A percentile compares a stretch with the other conserved stretches of the same genome.
Conservation (phyloP, 2,113 vertebrate species). For the Sitta europaea region DNA sequence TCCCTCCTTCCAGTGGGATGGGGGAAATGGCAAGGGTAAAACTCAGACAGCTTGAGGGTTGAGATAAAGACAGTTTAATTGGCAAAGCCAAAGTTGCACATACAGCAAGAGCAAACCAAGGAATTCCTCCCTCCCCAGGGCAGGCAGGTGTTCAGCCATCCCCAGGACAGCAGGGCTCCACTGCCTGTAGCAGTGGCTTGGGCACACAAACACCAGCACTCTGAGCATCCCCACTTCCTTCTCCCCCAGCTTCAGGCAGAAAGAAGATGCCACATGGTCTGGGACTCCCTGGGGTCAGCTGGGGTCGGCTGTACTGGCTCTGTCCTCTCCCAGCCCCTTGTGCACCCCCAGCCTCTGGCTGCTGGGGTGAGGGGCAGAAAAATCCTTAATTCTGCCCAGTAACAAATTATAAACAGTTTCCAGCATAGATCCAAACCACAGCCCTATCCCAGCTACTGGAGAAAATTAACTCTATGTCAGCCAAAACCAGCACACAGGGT, state of each 20-base stretch:
- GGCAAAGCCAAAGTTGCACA: neutral
- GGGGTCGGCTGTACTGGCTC: neutral
- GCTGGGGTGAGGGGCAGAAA: neutral
- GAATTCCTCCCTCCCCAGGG: neutral
- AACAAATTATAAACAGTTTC: too few relatives aligned
- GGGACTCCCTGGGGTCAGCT: neutral
- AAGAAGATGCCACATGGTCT: neutral
- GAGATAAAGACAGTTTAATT: neutral
- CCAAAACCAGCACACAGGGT: neutral
- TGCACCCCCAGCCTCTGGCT: neutral
- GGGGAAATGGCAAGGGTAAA: neutral
- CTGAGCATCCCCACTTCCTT: neutral
- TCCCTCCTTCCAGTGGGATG: neutral
- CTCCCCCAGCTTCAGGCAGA: neutral
- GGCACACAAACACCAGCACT: neutral
- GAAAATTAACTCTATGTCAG: fast-evolving
- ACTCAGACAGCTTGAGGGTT: neutral
- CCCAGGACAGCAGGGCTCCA: neutral
- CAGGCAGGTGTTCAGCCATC: neutral
- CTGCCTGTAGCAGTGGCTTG: fast-evolving
- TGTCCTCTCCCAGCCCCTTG: neutral
- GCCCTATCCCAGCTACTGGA: too few relatives aligned
- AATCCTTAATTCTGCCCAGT: too few relatives aligned
- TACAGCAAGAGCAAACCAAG: neutral
- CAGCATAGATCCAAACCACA: neutral